A percentile compares a stretch with the other conserved stretches of the same genome.
These are phyloP conservation scores for Salvelinus sp. DNA, from an alignment of 2,113 vertebrate species.

Conservation along the genomic window DNA sequence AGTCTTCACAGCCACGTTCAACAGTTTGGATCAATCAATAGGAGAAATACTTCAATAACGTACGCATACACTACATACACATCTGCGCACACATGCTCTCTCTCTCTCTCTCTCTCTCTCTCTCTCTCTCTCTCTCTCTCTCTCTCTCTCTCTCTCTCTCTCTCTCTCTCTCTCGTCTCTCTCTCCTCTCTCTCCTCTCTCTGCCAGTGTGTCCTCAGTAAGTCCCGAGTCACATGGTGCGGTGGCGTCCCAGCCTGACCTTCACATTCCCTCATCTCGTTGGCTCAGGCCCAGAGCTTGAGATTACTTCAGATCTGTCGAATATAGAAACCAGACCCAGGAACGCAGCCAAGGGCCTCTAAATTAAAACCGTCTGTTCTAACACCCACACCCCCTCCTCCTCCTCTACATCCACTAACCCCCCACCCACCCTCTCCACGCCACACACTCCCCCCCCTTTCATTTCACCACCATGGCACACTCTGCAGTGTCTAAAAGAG, in stretches of 20 bases:
- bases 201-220: neutral
- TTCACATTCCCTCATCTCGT: slow-evolving; percentile 18
- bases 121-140: neutral
- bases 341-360: slow-evolving; percentile 28
- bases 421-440: neutral
- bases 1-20: neutral
- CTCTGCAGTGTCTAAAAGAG: slow-evolving; percentile 2
- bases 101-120: neutral
- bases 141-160: neutral
- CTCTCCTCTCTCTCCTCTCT: neutral
- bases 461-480: slow-evolving; percentile 30
- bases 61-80: neutral
- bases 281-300: slow-evolving; percentile 22
- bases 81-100: neutral
- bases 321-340: slow-evolving; percentile 30
- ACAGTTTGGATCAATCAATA: neutral
- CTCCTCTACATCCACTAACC: neutral
- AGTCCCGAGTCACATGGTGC: slow-evolving; percentile 1
- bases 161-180: neutral
- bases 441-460: neutral
- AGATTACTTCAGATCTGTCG: slow-evolving; percentile 28
- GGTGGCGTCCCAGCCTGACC: slow-evolving; percentile 3
- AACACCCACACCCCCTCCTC: slow-evolving; percentile 2
- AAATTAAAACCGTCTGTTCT: slow-evolving; percentile 41
- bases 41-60: neutral